Evolutionary conservation across 1,140 invertebrate species (phyloP).

Genomic region (Trachelipus rathkii): DNA sequence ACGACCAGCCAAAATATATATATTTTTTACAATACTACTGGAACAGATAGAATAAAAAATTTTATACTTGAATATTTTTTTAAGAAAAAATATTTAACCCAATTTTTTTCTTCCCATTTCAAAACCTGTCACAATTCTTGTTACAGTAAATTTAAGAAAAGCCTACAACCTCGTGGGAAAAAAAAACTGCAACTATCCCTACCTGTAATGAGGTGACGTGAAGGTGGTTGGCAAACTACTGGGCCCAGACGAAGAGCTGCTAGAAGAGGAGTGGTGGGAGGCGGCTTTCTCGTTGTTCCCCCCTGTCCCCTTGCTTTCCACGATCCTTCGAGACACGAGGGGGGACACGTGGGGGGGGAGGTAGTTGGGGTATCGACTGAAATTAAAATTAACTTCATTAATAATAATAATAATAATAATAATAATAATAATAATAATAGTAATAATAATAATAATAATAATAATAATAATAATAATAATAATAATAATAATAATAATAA

Average conservation of each 20-base stretch:
- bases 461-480: too few relatives aligned
- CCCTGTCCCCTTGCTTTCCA: slow-evolving; percentile 34
- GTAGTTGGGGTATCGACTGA: slow-evolving; percentile 34
- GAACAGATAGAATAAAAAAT: too few relatives aligned
- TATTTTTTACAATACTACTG: too few relatives aligned
- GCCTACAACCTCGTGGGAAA: too few relatives aligned
- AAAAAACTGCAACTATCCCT: not conserved
- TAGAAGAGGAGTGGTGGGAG: slow-evolving; percentile 21
- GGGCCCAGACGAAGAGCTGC: slow-evolving; percentile 1
- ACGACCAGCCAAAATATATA: too few relatives aligned
- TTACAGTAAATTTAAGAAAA: too few relatives aligned
- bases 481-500: too few relatives aligned
- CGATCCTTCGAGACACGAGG: slow-evolving; percentile 46
- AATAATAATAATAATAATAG: too few relatives aligned
- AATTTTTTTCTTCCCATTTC: too few relatives aligned
- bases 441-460: not conserved
- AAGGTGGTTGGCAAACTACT: not conserved
- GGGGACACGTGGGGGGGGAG: slow-evolving; percentile 45
- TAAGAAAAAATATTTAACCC: too few relatives aligned
- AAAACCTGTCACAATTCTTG: too few relatives aligned
- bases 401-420: not conserved
- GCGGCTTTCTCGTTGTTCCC: slow-evolving; percentile 21
- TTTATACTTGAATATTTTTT: too few relatives aligned
- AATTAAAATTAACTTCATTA: not conserved
- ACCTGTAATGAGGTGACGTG: slow-evolving; percentile 30